Evolutionary conservation across 2,888 invertebrate species (phyloP).

Genomic region (Orthonevra nobilis): DNA sequence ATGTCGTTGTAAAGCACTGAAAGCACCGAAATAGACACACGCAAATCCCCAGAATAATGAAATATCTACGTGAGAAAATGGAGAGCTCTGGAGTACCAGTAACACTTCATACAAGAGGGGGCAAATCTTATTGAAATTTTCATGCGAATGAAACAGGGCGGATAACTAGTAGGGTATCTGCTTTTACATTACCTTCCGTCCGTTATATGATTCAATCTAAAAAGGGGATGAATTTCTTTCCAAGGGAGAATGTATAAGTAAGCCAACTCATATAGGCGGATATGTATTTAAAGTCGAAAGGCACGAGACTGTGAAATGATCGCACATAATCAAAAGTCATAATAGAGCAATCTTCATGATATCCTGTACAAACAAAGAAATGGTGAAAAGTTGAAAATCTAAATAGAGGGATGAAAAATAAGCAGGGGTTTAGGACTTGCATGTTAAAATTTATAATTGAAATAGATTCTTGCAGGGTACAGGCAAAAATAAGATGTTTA

Average conservation of each 20-base stretch:
- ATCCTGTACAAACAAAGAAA: conserved; percentile 57
- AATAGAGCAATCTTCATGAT: conserved; percentile 61
- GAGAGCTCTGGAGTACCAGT: conserved; percentile 10
- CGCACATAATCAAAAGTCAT: conserved; percentile 65
- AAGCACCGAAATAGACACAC: conserved; percentile 34
- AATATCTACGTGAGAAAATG: conserved; percentile 69
- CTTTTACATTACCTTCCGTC: conserved; percentile 37
- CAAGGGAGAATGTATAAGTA: neutral
- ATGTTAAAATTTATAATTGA: too few relatives aligned
- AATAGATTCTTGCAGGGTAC: too few relatives aligned
- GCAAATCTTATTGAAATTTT: conserved; percentile 66
- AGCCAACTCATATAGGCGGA: conserved; percentile 11
- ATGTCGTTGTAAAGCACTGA: conserved; percentile 30
- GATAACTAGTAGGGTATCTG: conserved; percentile 1
- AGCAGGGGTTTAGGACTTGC: too few relatives aligned
- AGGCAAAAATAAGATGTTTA: too few relatives aligned
- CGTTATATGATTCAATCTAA: conserved; percentile 47
- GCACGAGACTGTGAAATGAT: conserved; percentile 67
- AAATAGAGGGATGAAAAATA: conserved; percentile 14
- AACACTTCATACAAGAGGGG: conserved; percentile 3
- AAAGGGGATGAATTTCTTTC: conserved; percentile 24
- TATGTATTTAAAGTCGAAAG: conserved; percentile 60
- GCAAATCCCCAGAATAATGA: conserved; percentile 68
- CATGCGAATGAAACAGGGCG: conserved; percentile 39
- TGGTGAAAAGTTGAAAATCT: conserved; percentile 35